Evolutionary conservation across 1,140 invertebrate species (phyloP).

Genomic region (Planococcus citri): DNA sequence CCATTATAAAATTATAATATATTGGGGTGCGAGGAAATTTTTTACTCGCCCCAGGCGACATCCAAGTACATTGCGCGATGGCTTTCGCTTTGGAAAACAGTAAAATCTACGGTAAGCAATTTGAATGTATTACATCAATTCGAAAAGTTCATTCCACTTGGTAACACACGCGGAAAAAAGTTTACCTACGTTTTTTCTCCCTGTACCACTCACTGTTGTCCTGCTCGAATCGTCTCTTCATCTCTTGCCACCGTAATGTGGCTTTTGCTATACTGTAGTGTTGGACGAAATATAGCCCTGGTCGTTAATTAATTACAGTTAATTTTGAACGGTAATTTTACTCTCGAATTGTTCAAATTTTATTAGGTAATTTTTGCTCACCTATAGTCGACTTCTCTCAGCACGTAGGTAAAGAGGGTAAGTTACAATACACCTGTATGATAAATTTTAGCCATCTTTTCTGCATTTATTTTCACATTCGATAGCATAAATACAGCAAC

Average conservation of each 20-base stretch:
- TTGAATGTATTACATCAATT: neutral
- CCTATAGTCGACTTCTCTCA: too few species aligned
- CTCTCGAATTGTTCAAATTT: neutral
- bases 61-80: neutral
- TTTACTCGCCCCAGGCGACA: slow-evolving; percentile 3
- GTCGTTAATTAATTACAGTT: neutral
- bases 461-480: too few species aligned
- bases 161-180: neutral
- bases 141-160: neutral
- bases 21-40: neutral
- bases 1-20: slow-evolving; percentile 8
- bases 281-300: neutral
- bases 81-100: neutral
- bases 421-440: too few species aligned
- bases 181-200: neutral
- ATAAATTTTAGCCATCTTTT: too few species aligned
- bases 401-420: too few species aligned
- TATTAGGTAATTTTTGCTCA: too few species aligned
- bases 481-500: too few species aligned
- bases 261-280: neutral
- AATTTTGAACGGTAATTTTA: neutral
- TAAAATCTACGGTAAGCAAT: neutral
- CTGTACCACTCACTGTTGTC: too few species aligned
- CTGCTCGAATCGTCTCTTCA: too few species aligned
- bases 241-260: too few species aligned